Evolutionary conservation across 2,888 invertebrate species (phyloP).

Genomic region (Torymus tubicola): DNA sequence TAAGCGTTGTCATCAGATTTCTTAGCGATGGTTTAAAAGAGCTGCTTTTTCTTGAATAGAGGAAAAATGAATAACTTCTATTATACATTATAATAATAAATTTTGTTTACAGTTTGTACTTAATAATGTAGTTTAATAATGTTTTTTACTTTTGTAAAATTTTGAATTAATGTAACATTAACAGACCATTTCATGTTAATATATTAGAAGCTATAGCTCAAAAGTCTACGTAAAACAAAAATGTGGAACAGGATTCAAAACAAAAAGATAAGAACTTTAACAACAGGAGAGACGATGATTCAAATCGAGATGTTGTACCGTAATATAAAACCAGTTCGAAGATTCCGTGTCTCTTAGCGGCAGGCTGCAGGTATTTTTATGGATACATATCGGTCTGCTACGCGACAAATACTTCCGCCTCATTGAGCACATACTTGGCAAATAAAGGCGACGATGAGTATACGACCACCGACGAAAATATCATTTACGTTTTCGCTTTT

Average conservation of each 20-base stretch:
- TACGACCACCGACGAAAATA: background rate
- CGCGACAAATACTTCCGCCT: slow-evolving; percentile 6
- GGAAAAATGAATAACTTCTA: too few relatives aligned
- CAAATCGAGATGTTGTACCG: slow-evolving; percentile 40
- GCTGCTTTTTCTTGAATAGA: too few relatives aligned
- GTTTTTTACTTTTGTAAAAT: too few relatives aligned
- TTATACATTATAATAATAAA: too few relatives aligned
- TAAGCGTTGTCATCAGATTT: too few relatives aligned
- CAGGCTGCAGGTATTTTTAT: slow-evolving; percentile 33
- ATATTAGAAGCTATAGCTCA: too few relatives aligned
- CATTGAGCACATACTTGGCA: background rate
- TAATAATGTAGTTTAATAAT: too few relatives aligned
- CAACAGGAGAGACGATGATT: slow-evolving; percentile 46
- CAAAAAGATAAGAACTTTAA: background rate
- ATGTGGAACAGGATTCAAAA: slow-evolving; percentile 11
- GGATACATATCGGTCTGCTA: slow-evolving; percentile 13
- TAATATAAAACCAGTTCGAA: slow-evolving; percentile 47
- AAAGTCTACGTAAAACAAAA: too few relatives aligned
- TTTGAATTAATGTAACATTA: too few relatives aligned
- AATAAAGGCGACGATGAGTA: slow-evolving; percentile 15
- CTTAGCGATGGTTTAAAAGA: too few relatives aligned
- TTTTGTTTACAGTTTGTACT: too few relatives aligned
- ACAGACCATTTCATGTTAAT: too few relatives aligned
- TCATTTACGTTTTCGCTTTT: slow-evolving; percentile 6
- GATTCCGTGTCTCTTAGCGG: slow-evolving; percentile 26